Evolutionary conservation across 1,140 invertebrate species (phyloP).

Genomic region (Hyles euphorbiae): DNA sequence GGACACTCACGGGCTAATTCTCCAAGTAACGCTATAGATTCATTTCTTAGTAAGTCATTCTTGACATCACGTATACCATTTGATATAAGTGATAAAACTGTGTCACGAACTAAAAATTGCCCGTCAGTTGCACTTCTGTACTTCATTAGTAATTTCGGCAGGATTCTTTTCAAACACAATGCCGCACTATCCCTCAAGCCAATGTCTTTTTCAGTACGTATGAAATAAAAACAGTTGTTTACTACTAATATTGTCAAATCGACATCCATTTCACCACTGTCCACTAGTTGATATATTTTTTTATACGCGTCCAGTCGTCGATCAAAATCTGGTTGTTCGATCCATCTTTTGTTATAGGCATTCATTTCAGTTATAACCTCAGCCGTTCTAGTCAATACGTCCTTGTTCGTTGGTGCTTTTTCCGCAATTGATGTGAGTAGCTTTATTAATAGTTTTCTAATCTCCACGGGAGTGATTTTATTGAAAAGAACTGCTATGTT

Average conservation of each 20-base stretch:
- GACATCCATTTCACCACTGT: conserved; percentile 76
- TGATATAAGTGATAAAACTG: conserved; percentile 81
- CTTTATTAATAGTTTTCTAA: conserved; percentile 80
- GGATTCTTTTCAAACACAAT: conserved; percentile 82
- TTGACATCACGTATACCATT: conserved; percentile 80
- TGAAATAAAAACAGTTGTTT: conserved; percentile 88
- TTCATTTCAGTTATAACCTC: conserved; percentile 84
- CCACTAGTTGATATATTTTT: conserved; percentile 77
- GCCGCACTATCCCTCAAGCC: conserved; percentile 88
- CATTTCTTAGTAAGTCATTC: conserved; percentile 81
- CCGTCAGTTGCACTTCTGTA: conserved; percentile 71
- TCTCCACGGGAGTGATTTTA: conserved; percentile 74
- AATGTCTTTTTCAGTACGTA: conserved; percentile 87
- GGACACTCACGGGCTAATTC: conserved; percentile 83
- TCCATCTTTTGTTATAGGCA: conserved; percentile 88
- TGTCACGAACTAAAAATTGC: conserved; percentile 84
- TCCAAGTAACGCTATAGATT: conserved; percentile 86
- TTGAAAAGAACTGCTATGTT: conserved; percentile 81
- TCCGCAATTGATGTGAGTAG: conserved; percentile 76
- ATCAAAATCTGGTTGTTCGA: conserved; percentile 95
- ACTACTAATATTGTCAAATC: conserved; percentile 84
- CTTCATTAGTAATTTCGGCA: conserved; percentile 76
- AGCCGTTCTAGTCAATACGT: conserved; percentile 50
- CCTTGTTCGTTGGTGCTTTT: conserved; percentile 56
- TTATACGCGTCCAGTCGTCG: conserved; percentile 85